A percentile compares a stretch with the other conserved stretches of the same genome.
Evolutionary conservation across 2,797 vertebrate species (phyloP).

Genomic region (Luscinia luscinia): DNA sequence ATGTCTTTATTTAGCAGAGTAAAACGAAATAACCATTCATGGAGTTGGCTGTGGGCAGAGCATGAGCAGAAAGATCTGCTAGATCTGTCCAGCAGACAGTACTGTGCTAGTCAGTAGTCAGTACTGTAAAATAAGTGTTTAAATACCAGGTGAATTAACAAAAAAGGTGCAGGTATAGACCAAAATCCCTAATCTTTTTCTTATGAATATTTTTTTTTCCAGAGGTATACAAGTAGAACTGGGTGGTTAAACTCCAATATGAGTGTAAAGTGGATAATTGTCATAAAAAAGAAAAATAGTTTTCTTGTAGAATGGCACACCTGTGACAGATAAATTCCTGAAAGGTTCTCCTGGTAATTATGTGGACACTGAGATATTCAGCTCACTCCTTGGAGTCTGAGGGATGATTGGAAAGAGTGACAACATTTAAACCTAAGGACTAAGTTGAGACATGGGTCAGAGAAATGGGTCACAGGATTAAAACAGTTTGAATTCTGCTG

Average conservation of each 20-base stretch:
- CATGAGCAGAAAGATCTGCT: not conserved
- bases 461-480: not conserved
- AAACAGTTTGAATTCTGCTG: not conserved
- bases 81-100: not conserved
- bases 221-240: accelerated
- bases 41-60: not conserved
- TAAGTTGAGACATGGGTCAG: not conserved
- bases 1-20: not conserved
- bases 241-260: not conserved
- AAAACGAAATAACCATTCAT: not conserved
- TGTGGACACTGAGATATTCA: not conserved
- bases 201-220: not conserved
- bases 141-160: not conserved
- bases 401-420: not conserved
- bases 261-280: not conserved
- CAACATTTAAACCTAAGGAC: not conserved
- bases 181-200: not conserved
- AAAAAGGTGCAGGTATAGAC: not conserved
- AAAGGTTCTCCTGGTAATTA: not conserved
- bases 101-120: not conserved
- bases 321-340: not conserved
- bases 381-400: not conserved
- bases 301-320: not conserved
- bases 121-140: not conserved
- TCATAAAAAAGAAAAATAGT: not conserved